Evolutionary conservation across 2,113 vertebrate species (phyloP).

Genomic region (Pituophis catenifer): DNA sequence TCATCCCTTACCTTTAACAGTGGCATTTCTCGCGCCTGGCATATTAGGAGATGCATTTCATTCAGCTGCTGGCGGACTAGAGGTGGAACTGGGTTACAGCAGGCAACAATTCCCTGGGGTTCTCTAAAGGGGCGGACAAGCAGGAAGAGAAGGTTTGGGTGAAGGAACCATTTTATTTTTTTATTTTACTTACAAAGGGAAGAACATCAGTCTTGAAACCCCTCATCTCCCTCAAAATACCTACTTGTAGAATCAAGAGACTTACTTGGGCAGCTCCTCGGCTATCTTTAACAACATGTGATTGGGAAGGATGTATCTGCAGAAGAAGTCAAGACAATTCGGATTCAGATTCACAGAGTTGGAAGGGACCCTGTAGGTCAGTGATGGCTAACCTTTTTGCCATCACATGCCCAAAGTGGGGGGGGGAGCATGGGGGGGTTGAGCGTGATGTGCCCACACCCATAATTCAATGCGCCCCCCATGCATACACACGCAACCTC

Average conservation of each 20-base stretch:
- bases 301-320: conserved; percentile 89
- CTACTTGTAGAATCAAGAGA: conserved; percentile 19
- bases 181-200: neutral
- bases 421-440: too few relatives aligned
- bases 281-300: conserved; percentile 95
- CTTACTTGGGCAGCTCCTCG: conserved; percentile 93
- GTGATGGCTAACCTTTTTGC: too few relatives aligned
- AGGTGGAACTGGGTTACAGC: conserved; percentile 91
- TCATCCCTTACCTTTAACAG: conserved; percentile 83
- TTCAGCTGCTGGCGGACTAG: conserved; percentile 92
- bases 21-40: conserved; percentile 89
- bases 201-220: neutral
- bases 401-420: too few relatives aligned
- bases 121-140: conserved; percentile 73
- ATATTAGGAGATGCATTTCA: conserved; percentile 86
- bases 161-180: neutral
- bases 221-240: neutral
- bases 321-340: conserved; percentile 22
- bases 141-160: neutral
- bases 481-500: too few relatives aligned
- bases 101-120: conserved; percentile 90
- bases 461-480: too few relatives aligned
- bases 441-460: too few relatives aligned
- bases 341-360: too few relatives aligned
- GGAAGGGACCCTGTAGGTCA: too few relatives aligned